Evolutionary conservation across 2,797 vertebrate species (phyloP).

Genomic region (Phataginus tricuspis): DNA sequence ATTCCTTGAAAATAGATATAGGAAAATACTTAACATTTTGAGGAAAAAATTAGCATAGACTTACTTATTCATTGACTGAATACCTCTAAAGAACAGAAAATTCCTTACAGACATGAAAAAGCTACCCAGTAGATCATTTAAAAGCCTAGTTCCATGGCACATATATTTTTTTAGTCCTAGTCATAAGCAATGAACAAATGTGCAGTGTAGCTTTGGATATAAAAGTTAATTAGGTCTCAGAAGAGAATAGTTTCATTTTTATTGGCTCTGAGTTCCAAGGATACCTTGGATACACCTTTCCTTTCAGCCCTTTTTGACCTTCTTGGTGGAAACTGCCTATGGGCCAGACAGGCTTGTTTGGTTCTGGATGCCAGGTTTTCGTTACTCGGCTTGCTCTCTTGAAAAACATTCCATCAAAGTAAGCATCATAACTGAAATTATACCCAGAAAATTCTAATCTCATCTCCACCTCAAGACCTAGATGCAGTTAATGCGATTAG

Average conservation of each 20-base stretch:
- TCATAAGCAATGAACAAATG: conserved; percentile 80
- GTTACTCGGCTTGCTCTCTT: not conserved
- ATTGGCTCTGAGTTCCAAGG: conserved; percentile 72
- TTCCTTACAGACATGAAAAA: conserved; percentile 76
- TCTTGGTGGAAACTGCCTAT: not conserved
- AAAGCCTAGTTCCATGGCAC: conserved; percentile 74
- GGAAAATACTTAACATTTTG: conserved; percentile 67
- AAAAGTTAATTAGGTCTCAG: conserved; percentile 85
- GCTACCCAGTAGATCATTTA: conserved; percentile 70
- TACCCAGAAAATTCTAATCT: conserved; percentile 23
- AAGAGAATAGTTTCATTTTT: conserved; percentile 83
- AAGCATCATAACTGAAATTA: conserved; percentile 48
- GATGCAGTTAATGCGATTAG: not conserved
- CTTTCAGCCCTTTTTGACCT: conserved; percentile 68
- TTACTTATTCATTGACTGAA: conserved; percentile 63
- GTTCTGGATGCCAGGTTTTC: not conserved
- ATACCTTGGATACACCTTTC: conserved; percentile 74
- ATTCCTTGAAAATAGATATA: conserved; percentile 69
- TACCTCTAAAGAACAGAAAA: conserved; percentile 70
- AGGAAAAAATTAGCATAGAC: conserved; percentile 75
- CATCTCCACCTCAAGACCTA: not conserved
- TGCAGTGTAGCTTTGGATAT: conserved; percentile 73
- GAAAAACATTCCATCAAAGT: conserved; percentile 34
- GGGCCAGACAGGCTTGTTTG: not conserved
- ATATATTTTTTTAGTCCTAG: conserved; percentile 72